Conservation (phyloP, 2,113 vertebrate genomes). For the Ceratotherium simum region DNA sequence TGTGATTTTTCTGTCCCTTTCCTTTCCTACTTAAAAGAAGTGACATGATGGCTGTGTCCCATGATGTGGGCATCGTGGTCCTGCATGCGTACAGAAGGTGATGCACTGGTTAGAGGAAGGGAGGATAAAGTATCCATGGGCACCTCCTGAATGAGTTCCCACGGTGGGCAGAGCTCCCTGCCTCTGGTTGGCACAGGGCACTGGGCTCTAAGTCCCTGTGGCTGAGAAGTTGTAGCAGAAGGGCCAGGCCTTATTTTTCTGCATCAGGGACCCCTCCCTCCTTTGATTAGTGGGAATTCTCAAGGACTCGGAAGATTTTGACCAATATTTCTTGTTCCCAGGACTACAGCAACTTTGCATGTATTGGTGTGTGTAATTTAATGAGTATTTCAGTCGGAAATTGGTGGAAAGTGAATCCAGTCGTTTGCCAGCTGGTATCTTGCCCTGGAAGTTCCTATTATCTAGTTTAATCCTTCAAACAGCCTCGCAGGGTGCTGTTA, state of each 20-base stretch:
- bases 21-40: not conserved
- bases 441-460: not conserved
- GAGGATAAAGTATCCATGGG: too few species aligned
- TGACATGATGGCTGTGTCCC: rapidly evolving
- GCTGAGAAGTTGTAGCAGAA: not conserved
- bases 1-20: not conserved
- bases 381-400: not conserved
- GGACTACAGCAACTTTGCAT: not conserved
- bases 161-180: rapidly evolving
- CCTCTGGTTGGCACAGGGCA: not conserved
- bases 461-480: not conserved
- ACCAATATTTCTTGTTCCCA: conserved; percentile 10
- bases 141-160: not conserved
- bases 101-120: not conserved
- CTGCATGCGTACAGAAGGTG: not conserved
- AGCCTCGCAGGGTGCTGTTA: not conserved
- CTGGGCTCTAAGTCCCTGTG: not conserved
- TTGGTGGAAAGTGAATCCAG: not conserved
- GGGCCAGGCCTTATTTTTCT: not conserved
- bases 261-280: not conserved
- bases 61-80: rapidly evolving
- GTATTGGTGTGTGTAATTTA: not conserved
- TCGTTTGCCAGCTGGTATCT: not conserved
- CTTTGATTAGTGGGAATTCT: not conserved
- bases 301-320: not conserved